These are phyloP conservation scores for Lepus europaeus DNA, from an alignment of 2,113 vertebrate genomes.

Conservation along the genomic window DNA sequence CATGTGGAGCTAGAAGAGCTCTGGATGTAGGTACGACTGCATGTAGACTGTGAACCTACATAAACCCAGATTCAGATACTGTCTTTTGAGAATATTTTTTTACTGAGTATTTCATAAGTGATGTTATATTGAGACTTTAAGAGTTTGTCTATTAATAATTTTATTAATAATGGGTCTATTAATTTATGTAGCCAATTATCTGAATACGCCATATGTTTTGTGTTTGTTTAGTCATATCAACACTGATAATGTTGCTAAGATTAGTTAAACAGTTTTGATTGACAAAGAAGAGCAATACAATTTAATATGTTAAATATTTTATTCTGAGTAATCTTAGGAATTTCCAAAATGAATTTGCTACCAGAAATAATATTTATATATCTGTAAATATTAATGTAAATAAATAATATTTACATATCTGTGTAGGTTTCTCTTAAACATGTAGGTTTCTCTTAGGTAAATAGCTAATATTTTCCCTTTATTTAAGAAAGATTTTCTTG, in stretches of 20 bases:
- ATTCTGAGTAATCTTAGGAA: conserved; percentile 31
- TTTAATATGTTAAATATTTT: neutral
- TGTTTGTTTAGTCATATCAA: neutral
- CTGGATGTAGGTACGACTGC: conserved; percentile 14
- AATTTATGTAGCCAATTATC: neutral
- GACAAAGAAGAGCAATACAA: neutral
- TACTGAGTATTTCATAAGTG: neutral
- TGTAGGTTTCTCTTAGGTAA: neutral
- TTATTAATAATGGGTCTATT: no score
- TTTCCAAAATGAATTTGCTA: conserved; percentile 6
- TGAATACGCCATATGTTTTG: neutral
- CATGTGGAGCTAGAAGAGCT: conserved; percentile 78
- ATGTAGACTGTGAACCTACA: conserved; percentile 80
- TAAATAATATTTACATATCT: conserved; percentile 7
- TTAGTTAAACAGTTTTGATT: neutral
- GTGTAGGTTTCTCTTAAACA: neutral
- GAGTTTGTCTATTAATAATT: neutral
- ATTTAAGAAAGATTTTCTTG: neutral
- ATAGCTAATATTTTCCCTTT: neutral
- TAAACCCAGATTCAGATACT: conserved; percentile 79
- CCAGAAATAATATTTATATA: neutral
- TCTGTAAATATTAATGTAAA: neutral
- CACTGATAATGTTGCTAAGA: neutral
- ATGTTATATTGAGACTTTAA: neutral
- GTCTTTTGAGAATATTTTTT: neutral